Evolutionary conservation across 2,797 vertebrate species (phyloP), one percentile per base, ranked within the genome.

Genomic region (Eleutherodactylus coqui): DNA sequence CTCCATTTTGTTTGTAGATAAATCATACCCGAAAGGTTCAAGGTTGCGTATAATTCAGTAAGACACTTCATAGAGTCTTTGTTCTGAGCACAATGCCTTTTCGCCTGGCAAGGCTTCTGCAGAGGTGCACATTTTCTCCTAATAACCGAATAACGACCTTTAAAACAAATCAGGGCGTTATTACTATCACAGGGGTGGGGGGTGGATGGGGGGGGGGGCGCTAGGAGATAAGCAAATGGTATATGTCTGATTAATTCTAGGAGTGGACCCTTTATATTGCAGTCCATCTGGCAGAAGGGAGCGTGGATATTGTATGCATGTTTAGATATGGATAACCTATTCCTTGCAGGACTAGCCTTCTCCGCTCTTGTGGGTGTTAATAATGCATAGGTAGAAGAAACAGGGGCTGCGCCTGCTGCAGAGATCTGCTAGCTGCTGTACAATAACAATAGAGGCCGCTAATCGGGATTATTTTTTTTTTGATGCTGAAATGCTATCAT

Each of bases 1-100:
- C 60, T 79, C 86, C 67, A 79, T 87, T 72, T 87, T 87, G 81
- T 83, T 62, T 75, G 81, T 27, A 83, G 64, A 41, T 70, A 78
- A 78, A 87, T 79, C 51, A 78, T 72, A 78, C 62, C 72, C 36
- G 81, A 51, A 83, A 79, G 62, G 81, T 73, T 87, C 81, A 79
- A 83, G 81, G 81, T 45, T 70, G 64, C 67, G 27, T 79, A 62
- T 79, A 83, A 87, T 70, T 79, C 86, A 87, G 43, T 70, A 51
- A 73, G 81, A 72, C 75, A 73, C 81, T 87, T 32, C 64, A 77
- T 79, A 51, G 34, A 47, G 51, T 43, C 64, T 83, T 87, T 76
- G 55, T 79, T 58, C 32, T 19, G 4, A 29, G 53, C 29, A 87
- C 75, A 87, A 87, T 73, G 75, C 36, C 5, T 70, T 7, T n/a